phyloP scores from a whole-genome alignment of 2,113 vertebrate genomes.

The Macrotus californicus region DNA sequence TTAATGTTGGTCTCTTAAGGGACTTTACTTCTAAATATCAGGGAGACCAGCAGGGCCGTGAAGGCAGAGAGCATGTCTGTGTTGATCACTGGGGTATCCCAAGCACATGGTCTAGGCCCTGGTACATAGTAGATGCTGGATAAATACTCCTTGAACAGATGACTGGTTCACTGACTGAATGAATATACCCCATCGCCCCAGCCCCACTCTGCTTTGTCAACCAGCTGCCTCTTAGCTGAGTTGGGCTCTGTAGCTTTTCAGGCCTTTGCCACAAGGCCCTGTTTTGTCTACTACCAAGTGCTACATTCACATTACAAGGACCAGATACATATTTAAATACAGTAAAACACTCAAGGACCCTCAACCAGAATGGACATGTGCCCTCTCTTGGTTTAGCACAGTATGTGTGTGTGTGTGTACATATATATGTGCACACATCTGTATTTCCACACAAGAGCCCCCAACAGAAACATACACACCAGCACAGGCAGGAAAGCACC shows the following conservation, averaged over 20 bases:
- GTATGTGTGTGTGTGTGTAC: neutral
- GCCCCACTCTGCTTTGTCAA: neutral
- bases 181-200: neutral
- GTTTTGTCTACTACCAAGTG: neutral
- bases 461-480: neutral
- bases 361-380: neutral
- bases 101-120: neutral
- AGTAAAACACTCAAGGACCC: neutral
- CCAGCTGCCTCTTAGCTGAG: neutral
- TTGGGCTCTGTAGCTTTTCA: neutral
- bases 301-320: neutral
- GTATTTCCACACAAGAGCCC: neutral
- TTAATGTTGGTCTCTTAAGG: constrained; percentile 11
- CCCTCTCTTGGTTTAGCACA: neutral
- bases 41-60: neutral
- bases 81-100: neutral
- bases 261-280: neutral
- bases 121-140: neutral
- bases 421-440: neutral
- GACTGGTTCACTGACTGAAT: neutral
- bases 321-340: constrained; percentile 37
- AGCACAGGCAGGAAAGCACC: neutral
- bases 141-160: neutral
- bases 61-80: neutral
- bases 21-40: constrained; percentile 20